Base-by-base conservation (phyloP, 2,888 invertebrate species). In the Trisateles emortualis region DNA sequence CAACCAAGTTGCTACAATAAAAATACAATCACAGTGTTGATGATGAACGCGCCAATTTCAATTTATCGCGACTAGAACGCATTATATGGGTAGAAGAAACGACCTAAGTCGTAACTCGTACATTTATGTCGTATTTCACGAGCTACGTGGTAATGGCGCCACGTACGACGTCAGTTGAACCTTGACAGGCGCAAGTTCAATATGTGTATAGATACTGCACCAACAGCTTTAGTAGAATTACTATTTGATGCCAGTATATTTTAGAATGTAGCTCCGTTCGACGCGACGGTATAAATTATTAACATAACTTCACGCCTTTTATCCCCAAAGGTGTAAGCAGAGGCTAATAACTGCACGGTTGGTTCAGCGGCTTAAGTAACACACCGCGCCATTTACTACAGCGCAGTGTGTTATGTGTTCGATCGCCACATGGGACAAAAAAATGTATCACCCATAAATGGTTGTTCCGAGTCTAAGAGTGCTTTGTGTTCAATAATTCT, bases 111-210 rank as follows among this genome's bases (percentile, higher is more conserved):
- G 86, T 88, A 87, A 85, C 86, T 83, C 79, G 76, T 72, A 77
- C 81, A 76, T 85, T 87, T 83, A 87, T 83, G 83, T 83, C 85
- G 85, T 84, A 85, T 83, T 83, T 87, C 86, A 87, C 80, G 78
- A 79, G 69, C 78, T 79, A 80, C 86, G 83, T 83, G 76, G 84
- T 83, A 84, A 84, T 79, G 78, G 81, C 72, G 66, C 68, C 83
- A 86, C 82, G 87, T 84, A 78, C 78, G 55, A 72, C 68, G 72
- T 80, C 75, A 72, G 63, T 59, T 61, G 70, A 73, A 72, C 74
- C 78, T 72, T 79, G 79, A 79, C 77, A 68, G 68, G 62, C 59
- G 64, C 64, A 68, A 62, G 60, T 65, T 66, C 61, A 49, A 45
- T 62, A 50, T 59, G 62, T 64, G 61, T 70, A 67, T 59, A 64